Percentiles rank a stretch among this genome's conserved stretches.
phyloP scores from a whole-genome alignment of 2,888 invertebrate genomes.

The Heliothis peltigera region DNA sequence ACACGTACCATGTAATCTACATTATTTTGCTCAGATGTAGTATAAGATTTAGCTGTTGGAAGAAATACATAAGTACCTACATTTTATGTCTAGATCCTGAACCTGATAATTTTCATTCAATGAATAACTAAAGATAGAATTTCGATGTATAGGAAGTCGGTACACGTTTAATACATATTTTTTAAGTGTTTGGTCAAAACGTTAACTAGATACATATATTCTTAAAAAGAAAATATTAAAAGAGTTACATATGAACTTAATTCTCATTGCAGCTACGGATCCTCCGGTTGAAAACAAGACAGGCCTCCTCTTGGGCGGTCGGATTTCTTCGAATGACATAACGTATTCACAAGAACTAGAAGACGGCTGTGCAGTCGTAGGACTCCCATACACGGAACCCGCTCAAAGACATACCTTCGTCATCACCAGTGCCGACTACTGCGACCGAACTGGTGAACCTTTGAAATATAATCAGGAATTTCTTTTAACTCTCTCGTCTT shows the following conservation, averaged over 20 bases:
- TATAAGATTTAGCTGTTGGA: no score
- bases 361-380: slow-evolving; percentile 79
- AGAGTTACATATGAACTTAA: background rate
- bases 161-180: no score
- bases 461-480: slow-evolving; percentile 86
- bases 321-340: slow-evolving; percentile 81
- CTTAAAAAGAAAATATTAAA: no score
- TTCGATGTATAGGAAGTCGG: no score
- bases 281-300: slow-evolving; percentile 74
- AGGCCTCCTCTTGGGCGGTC: slow-evolving; percentile 81
- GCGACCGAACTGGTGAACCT: slow-evolving; percentile 78
- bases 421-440: slow-evolving; percentile 83
- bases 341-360: slow-evolving; percentile 80
- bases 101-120: no score
- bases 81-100: no score
- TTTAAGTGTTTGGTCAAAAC: no score
- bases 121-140: no score
- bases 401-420: slow-evolving; percentile 76
- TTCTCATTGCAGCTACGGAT: slow-evolving; percentile 71
- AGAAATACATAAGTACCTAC: no score
- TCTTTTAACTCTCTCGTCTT: slow-evolving; percentile 78
- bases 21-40: no score
- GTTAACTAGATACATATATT: no score
- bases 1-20: slow-evolving; percentile 70
- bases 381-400: slow-evolving; percentile 67